Evolutionary conservation across 2,797 vertebrate genomes (phyloP).

Genomic region (Megaceryle alcyon): DNA sequence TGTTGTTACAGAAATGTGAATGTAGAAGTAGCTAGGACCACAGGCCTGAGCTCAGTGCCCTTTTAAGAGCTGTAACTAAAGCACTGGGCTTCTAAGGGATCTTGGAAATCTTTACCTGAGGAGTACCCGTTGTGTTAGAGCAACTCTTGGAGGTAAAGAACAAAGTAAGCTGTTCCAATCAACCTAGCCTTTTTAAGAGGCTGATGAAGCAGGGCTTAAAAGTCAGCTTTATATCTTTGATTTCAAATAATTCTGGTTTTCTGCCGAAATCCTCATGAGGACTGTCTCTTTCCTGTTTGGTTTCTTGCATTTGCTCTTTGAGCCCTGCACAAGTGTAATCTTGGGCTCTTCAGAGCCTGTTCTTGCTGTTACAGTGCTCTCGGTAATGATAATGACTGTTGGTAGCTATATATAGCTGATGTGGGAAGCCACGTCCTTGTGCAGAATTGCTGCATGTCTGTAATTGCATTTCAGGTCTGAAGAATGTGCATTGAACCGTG

Average conservation of each 20-base stretch:
- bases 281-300: accelerated
- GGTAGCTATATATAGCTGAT: background rate
- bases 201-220: background rate
- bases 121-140: background rate
- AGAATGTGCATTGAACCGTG: background rate
- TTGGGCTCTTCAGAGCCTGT: background rate
- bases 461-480: background rate
- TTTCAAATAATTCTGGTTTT: background rate
- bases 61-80: background rate
- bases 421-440: background rate
- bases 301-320: background rate
- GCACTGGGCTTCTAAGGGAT: background rate
- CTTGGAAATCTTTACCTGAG: background rate
- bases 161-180: background rate
- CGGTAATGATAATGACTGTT: background rate
- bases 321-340: background rate
- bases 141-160: background rate
- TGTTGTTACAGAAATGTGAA: background rate
- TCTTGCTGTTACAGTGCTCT: background rate
- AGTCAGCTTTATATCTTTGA: background rate
- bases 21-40: background rate
- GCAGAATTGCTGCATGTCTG: background rate
- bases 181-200: background rate
- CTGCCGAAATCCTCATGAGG: background rate
- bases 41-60: background rate